Evolutionary conservation across 2,888 invertebrate species (phyloP).

Genomic region (Ectropis crepuscularia): DNA sequence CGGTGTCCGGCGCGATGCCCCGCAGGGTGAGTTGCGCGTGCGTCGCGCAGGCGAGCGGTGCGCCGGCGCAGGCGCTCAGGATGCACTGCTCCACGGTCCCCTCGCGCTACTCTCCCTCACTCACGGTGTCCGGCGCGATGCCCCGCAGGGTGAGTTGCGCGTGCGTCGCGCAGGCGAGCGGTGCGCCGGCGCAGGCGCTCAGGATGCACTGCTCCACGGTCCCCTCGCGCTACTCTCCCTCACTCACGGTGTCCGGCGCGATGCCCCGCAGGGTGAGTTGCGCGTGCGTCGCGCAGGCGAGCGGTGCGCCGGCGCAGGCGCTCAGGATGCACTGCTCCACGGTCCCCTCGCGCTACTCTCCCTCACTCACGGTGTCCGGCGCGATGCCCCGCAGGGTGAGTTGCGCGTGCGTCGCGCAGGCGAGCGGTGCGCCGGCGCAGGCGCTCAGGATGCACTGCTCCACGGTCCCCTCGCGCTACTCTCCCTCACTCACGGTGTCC

Average conservation of each 20-base stretch:
- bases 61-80: no score
- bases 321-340: no score
- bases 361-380: conserved; percentile 92
- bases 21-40: conserved; percentile 91
- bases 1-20: conserved; percentile 87
- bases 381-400: conserved; percentile 92
- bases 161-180: conserved; percentile 94
- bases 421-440: conserved; percentile 86
- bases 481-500: conserved; percentile 88
- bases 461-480: conserved; percentile 91
- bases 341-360: neutral
- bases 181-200: no score
- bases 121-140: conserved; percentile 86
- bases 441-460: conserved; percentile 98
- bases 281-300: conserved; percentile 93
- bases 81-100: conserved; percentile 99
- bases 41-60: conserved; percentile 92
- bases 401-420: conserved; percentile 92
- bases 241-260: conserved; percentile 95
- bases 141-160: conserved; percentile 89
- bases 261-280: conserved; percentile 89
- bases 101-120: no score
- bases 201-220: no score
- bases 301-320: conserved; percentile 87
- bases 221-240: neutral